These are phyloP conservation scores for Falco cherrug DNA, from an alignment of 2,797 vertebrate genomes.

Conservation along the genomic window DNA sequence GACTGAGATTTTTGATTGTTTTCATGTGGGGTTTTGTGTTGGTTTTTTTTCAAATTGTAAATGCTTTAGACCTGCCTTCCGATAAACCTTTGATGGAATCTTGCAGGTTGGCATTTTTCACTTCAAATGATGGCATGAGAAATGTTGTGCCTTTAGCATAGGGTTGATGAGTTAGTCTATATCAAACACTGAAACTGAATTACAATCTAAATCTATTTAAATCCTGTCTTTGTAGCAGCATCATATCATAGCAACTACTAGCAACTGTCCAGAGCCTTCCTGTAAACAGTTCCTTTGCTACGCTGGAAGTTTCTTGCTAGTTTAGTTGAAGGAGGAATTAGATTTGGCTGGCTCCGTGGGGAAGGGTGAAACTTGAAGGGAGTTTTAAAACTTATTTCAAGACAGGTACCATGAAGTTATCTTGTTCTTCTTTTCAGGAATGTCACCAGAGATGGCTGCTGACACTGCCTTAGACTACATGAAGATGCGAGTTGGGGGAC, in stretches of 20 bases:
- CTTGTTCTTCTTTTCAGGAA: constrained; percentile 78
- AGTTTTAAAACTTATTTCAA: background rate
- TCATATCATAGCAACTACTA: background rate
- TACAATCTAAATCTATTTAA: background rate
- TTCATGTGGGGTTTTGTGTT: background rate
- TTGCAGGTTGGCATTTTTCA: background rate
- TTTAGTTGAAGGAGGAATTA: background rate
- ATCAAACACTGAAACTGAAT: background rate
- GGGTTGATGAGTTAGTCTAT: background rate
- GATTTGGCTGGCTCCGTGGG: background rate
- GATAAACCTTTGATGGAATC: background rate
- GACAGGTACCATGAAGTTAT: background rate
- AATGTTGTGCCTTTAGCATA: background rate
- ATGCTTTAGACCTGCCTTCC: background rate
- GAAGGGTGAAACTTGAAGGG: background rate
- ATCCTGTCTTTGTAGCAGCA: background rate
- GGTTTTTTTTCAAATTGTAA: background rate
- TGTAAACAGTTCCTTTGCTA: background rate
- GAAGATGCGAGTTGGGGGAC: constrained; percentile 83
- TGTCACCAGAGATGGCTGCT: constrained; percentile 83
- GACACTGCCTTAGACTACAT: constrained; percentile 84
- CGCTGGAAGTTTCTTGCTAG: background rate
- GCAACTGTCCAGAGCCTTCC: background rate
- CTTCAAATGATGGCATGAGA: background rate
- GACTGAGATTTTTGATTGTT: background rate